Evolutionary conservation across 30 jellyfish, hydroid and myxozoan species (phyloP).

Genomic region (Pseudorhiza aurosa): DNA sequence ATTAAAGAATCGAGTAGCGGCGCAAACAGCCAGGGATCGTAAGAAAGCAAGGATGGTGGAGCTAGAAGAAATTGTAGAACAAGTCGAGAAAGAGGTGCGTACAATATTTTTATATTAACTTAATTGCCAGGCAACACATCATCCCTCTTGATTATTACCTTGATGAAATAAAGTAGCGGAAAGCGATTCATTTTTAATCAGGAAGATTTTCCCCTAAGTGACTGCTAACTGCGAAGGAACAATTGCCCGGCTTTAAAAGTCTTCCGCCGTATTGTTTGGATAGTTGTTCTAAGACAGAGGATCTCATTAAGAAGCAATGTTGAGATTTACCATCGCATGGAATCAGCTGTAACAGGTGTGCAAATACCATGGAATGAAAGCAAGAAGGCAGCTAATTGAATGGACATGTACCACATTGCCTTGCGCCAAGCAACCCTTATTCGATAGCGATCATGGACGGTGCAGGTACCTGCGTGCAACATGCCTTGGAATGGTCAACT

Average conservation of each 20-base stretch:
- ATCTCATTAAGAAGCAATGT: not conserved
- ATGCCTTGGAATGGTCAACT: too few species aligned
- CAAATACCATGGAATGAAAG: constrained; percentile 22
- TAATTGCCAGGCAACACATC: too few species aligned
- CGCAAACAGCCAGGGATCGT: constrained; percentile 98
- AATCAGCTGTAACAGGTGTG: constrained; percentile 70
- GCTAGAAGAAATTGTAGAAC: constrained; percentile 69
- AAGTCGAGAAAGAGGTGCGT: constrained; percentile 89
- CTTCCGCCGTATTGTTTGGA: not conserved
- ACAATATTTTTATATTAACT: too few species aligned
- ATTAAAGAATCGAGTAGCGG: constrained; percentile 94
- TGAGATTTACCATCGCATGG: not conserved
- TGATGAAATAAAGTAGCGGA: too few species aligned
- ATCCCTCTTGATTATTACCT: too few species aligned
- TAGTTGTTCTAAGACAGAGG: constrained; percentile 16
- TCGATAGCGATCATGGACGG: constrained; percentile 3
- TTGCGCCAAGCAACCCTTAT: not conserved
- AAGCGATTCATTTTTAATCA: too few species aligned
- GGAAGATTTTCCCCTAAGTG: not conserved
- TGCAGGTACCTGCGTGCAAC: constrained; percentile 11
- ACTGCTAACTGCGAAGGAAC: too few species aligned
- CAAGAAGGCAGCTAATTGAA: constrained; percentile 13
- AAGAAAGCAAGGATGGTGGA: constrained; percentile 93
- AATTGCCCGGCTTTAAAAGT: not conserved
- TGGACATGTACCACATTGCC: constrained; percentile 10